These are phyloP conservation scores for Microplitis deprimator DNA, from an alignment of 2,888 invertebrate species.

Conservation along the genomic window DNA sequence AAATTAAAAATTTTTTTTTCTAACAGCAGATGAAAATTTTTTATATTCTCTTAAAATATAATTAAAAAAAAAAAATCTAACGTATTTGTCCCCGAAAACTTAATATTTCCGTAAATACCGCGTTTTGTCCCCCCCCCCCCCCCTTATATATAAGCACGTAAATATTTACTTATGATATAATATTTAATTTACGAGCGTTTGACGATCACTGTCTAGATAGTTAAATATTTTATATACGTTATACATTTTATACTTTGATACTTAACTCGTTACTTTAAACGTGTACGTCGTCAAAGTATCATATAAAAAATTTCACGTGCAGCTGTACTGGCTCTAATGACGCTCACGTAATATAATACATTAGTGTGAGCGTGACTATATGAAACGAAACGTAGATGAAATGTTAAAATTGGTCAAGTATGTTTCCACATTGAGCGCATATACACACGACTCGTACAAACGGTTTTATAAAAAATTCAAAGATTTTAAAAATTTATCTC, in stretches of 20 bases:
- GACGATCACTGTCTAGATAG: background rate
- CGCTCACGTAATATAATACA: background rate
- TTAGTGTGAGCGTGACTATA: background rate
- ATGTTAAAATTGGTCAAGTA: background rate
- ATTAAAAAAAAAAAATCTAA: too few species aligned
- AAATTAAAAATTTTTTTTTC: too few species aligned
- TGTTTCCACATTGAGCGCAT: background rate
- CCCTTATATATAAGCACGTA: too few species aligned
- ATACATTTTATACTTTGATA: background rate
- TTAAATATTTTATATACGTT: background rate
- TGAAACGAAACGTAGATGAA: background rate
- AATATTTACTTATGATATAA: background rate
- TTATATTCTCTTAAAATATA: too few species aligned
- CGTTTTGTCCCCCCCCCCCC: too few species aligned
- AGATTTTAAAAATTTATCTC: background rate
- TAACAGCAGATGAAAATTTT: too few species aligned
- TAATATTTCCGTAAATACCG: too few species aligned
- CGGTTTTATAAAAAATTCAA: background rate
- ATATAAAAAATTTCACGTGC: background rate
- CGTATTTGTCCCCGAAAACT: too few species aligned
- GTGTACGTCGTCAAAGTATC: background rate
- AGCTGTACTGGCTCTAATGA: background rate
- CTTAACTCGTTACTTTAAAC: background rate
- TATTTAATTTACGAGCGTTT: background rate
- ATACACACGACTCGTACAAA: background rate